Base-by-base conservation (phyloP, 2,797 vertebrate genomes). In the Tauraco hartlaubi region DNA sequence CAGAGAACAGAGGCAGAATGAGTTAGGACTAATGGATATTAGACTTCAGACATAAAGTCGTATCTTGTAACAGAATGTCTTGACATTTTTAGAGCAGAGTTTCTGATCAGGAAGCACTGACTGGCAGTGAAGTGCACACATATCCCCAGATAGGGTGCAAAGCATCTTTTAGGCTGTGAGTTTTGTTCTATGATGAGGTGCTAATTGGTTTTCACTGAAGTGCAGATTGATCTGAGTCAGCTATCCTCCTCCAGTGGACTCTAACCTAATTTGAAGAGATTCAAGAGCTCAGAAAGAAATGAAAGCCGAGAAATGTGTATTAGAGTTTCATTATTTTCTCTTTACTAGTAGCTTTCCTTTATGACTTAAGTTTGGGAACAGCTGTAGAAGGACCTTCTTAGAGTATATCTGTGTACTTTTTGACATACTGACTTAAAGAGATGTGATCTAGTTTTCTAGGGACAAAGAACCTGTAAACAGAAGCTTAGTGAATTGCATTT, bases 121-220 rank as follows among this genome's bases (percentile, higher is more conserved):
- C 43, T 77, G 59, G 55, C 55, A 67, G 41, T 0, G 9, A 93
- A 71, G 35, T 39, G 43, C 2, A 2, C 66, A 39, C 9, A 19
- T 14, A 35, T 58, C 11, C 59, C 26, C 51, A 58, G 29, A 51
- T 0, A 79, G 37, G 26, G 51, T 37, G 9, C 41, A 85, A 72
- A 82, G 26, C 37, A 62, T 48, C 3, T 76, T 78, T 74, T 48
- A 54, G 13, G 21, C 52, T 58, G 13, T 33, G 68, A 69, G 17
- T 49, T 85, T 73, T 73, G 29, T 59, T 28, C 26, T 55, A 55
- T 66, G 72, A 66, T 71, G 78, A 85, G 75, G 75, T 59, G 62
- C 21, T 96, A 87, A 91, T 76, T 87, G 55, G 37, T 71, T 96
- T 13, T 51, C 21, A 51, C 12, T 59, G 81, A 85, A 85, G 51